phyloP scores from a whole-genome alignment of 1,140 invertebrate species.

The Chlorops oryzae region DNA sequence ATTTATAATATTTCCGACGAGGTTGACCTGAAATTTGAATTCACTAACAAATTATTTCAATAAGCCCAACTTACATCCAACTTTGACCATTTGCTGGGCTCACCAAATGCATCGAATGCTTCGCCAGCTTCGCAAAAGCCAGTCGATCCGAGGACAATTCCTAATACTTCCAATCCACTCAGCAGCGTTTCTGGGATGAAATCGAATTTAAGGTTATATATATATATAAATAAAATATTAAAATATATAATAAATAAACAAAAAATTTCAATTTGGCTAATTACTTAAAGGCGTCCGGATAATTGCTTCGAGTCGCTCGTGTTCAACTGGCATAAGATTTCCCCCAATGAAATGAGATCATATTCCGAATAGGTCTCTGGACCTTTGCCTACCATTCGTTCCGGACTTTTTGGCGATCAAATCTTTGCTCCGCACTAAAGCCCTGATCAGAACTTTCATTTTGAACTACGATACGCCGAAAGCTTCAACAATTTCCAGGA shows the following conservation, averaged over 20 bases:
- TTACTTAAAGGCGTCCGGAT: conserved; percentile 17
- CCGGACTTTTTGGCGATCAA: conserved; percentile 16
- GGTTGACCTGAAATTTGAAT: conserved; percentile 6
- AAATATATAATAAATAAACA: too few relatives aligned
- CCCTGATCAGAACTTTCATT: too few relatives aligned
- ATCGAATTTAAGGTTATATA: too few relatives aligned
- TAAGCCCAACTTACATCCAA: conserved; percentile 10
- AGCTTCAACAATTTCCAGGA: conserved; percentile 15
- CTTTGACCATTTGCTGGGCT: conserved; percentile 14
- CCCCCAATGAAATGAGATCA: conserved; percentile 15
- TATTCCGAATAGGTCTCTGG: conserved; percentile 18
- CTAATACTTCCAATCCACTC: conserved; percentile 13
- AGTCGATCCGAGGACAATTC: conserved; percentile 11
- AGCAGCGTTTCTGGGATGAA: conserved; percentile 8
- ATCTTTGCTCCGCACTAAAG: conserved; percentile 11
- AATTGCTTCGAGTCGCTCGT: conserved; percentile 11
- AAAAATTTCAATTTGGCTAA: not conserved
- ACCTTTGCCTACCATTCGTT: conserved; percentile 15
- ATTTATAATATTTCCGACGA: conserved; percentile 15
- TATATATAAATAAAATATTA: too few relatives aligned
- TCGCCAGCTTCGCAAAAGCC: conserved; percentile 11
- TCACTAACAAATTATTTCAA: too few relatives aligned
- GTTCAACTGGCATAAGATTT: conserved; percentile 17
- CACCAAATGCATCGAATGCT: conserved; percentile 12
- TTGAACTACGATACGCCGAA: too few relatives aligned